Base-by-base conservation (phyloP, 2,888 invertebrate genomes). In the Diabrotica balteata region DNA sequence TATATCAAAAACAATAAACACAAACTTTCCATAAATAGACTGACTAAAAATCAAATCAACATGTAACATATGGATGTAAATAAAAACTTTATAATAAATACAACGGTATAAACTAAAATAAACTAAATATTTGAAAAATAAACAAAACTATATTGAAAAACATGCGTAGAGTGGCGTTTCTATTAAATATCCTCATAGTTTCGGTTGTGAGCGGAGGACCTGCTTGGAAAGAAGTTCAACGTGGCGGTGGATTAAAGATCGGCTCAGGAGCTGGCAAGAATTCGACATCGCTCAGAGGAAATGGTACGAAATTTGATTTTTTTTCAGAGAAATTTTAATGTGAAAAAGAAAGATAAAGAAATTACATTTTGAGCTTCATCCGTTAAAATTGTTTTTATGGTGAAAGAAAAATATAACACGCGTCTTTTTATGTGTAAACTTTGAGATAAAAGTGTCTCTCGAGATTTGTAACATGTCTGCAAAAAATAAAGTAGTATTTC, bases 211-310 rank as follows among this genome's bases (percentile, higher is more conserved):
- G 83, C 75, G 84, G 82, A 7, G 83, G 83, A 8, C 83, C 84
- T 7, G 83, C 83, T 50, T 84, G 84, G 84, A 83, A 82, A 63
- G 83, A 82, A 54, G 78, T 83, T n/a, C 83, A 83, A 66, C 76
- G 84, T 54, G 84, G 84, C 8, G 75, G 80, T 44, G 84, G 84
- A 9, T 69, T 83, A 45, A 83, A 82, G 74, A 75, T 84, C 10
- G 82, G 82, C 32, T 71, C 68, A 7, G 78, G 76, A n/a, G 77
- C 76, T 10, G 77, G 77, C 8, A 82, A 80, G 66, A 83, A 82
- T 62, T 69, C 78, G 10, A 75, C 80, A 5, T 73, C 76, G 5
- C 70, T 80, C n/a, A 75, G 84, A 51, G 83, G 83, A 6, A 82
- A 82, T 66, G 84, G 84, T 64, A 51, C 49, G 45, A 43, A 57